Evolutionary conservation across 2,797 vertebrate species (phyloP).

Genomic region (Acrossocheilus fasciatus): DNA sequence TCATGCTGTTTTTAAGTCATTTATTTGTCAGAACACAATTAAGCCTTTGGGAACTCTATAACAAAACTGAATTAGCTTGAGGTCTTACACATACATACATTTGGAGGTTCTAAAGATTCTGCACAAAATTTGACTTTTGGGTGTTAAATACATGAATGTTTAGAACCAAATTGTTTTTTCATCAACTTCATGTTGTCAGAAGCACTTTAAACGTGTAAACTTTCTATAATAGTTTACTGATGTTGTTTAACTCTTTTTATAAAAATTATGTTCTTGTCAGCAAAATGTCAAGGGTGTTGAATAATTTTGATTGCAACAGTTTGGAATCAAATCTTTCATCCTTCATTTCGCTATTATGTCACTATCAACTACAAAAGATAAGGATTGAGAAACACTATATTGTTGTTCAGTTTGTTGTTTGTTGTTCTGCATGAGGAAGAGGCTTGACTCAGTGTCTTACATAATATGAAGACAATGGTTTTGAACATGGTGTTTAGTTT

Average conservation of each 20-base stretch:
- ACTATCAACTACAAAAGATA: not conserved
- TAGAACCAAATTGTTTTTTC: not conserved
- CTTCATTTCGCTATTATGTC: not conserved
- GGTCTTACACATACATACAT: not conserved
- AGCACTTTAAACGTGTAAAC: not conserved
- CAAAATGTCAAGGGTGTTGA: not conserved
- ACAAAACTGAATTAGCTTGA: not conserved
- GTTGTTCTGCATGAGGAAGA: not conserved
- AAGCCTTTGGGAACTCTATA: not conserved
- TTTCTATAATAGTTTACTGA: not conserved
- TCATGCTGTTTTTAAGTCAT: not conserved
- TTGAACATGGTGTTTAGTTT: constrained; percentile 26
- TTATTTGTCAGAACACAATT: not conserved
- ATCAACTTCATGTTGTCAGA: not conserved
- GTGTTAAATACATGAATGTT: not conserved
- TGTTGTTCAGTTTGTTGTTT: not conserved
- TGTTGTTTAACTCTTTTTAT: not conserved
- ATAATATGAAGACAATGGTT: not conserved
- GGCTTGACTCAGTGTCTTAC: not conserved
- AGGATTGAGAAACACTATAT: not conserved
- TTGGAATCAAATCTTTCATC: not conserved
- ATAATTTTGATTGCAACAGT: not conserved
- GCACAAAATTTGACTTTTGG: not conserved
- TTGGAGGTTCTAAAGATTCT: not conserved
- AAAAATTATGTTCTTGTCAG: not conserved